A percentile compares a stretch with the other conserved stretches of the same genome.
These are phyloP conservation scores for Morone saxatilis DNA, from an alignment of 2,113 vertebrate genomes.

Conservation along the genomic window DNA sequence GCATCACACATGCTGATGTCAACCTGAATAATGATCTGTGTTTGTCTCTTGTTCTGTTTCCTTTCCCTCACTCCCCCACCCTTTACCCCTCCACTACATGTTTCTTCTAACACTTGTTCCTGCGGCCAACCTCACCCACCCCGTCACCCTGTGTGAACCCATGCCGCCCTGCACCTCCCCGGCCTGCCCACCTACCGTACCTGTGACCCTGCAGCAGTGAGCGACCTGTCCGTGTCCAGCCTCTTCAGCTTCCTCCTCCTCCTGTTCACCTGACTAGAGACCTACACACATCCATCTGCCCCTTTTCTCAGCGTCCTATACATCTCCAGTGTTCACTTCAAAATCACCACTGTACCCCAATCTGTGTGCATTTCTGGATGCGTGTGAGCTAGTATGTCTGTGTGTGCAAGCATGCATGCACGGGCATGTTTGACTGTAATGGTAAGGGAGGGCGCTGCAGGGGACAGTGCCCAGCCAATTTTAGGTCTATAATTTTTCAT, in stretches of 20 bases:
- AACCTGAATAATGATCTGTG: slow-evolving; percentile 83
- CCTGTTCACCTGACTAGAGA: slow-evolving; percentile 47
- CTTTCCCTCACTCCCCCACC: slow-evolving; percentile 56
- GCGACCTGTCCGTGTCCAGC: slow-evolving; percentile 53
- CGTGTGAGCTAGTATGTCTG: slow-evolving; percentile 9
- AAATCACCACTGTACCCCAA: slow-evolving; percentile 46
- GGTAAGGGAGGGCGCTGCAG: slow-evolving; percentile 54
- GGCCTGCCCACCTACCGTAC: slow-evolving; percentile 29
- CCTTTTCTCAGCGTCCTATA: slow-evolving; percentile 22
- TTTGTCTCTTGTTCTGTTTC: slow-evolving; percentile 84
- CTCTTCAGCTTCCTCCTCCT: slow-evolving; percentile 63
- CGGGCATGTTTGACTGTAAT: slow-evolving; percentile 62
- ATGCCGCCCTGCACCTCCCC: slow-evolving; percentile 46
- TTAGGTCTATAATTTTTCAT: slow-evolving; percentile 68
- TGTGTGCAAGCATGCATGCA: slow-evolving; percentile 59
- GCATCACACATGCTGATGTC: slow-evolving; percentile 80
- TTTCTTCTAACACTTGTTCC: slow-evolving; percentile 63
- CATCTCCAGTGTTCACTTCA: slow-evolving; percentile 43
- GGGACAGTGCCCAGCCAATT: slow-evolving; percentile 55
- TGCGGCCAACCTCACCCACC: slow-evolving; percentile 59
- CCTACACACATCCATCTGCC: slow-evolving; percentile 42
- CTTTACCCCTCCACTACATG: slow-evolving; percentile 50
- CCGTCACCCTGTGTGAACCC: slow-evolving; percentile 52
- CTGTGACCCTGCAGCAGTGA: slow-evolving; percentile 76
- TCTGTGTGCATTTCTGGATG: slow-evolving; percentile 23